Conservation (phyloP, 1,140 invertebrate species). For the Tachypleus tridentatus region DNA sequence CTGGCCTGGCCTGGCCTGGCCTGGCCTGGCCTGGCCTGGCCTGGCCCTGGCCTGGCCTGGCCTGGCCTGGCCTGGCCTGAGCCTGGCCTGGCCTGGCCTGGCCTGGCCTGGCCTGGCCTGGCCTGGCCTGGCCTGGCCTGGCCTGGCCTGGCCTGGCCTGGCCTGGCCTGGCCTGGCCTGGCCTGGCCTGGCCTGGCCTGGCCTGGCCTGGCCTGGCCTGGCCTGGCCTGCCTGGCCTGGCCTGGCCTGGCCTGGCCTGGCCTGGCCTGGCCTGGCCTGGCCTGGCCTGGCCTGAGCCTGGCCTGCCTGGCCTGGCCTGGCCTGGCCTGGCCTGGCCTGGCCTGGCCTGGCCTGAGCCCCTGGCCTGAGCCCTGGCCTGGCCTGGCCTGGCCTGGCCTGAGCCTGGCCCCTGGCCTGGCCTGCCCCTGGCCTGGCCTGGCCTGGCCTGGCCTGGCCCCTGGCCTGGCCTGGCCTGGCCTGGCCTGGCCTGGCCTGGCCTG, state of each 20-base stretch:
- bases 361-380: slow-evolving; percentile 23
- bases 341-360: slow-evolving; percentile 23
- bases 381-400: slow-evolving; percentile 28
- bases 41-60: too few relatives aligned
- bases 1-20: slow-evolving; percentile 25
- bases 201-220: slow-evolving; percentile 22
- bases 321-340: slow-evolving; percentile 26
- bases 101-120: slow-evolving; percentile 24
- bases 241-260: slow-evolving; percentile 26
- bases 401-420: too few relatives aligned
- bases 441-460: too few relatives aligned
- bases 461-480: too few relatives aligned
- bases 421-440: too few relatives aligned
- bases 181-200: slow-evolving; percentile 22
- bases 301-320: too few relatives aligned
- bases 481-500: slow-evolving; percentile 23
- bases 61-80: slow-evolving; percentile 25
- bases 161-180: slow-evolving; percentile 25
- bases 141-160: slow-evolving; percentile 25
- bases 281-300: slow-evolving; percentile 23
- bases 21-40: slow-evolving; percentile 23
- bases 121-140: slow-evolving; percentile 26
- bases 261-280: slow-evolving; percentile 22
- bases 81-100: slow-evolving; percentile 24
- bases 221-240: slow-evolving; percentile 25